These are phyloP conservation scores for Troilus luridus DNA, from an alignment of 2,888 invertebrate genomes.

Conservation along the genomic window DNA sequence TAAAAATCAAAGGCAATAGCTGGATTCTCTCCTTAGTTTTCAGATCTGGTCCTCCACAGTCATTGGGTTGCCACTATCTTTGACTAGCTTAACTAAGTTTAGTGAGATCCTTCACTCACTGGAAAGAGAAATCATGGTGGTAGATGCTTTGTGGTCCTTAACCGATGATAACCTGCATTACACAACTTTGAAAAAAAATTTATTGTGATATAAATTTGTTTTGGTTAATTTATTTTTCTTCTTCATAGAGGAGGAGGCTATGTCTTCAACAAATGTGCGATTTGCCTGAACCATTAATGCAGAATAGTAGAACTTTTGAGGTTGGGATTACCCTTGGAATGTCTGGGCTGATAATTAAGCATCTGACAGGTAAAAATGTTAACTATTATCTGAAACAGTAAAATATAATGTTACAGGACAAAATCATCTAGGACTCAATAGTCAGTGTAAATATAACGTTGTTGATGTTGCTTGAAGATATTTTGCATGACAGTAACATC, in stretches of 20 bases:
- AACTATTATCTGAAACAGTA: not conserved
- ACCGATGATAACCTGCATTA: not conserved
- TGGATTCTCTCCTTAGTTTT: not conserved
- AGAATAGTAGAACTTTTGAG: constrained; percentile 74
- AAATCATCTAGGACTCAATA: constrained; percentile 6
- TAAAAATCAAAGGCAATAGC: not conserved
- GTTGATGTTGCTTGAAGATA: constrained; percentile 27
- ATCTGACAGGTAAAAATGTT: constrained; percentile 74
- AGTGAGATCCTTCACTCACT: not conserved
- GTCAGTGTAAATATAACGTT: constrained; percentile 7
- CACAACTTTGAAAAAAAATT: not conserved
- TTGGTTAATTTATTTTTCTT: constrained; percentile 47
- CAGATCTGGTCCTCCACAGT: not conserved
- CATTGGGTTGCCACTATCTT: not conserved
- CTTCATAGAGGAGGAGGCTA: constrained; percentile 69
- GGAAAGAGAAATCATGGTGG: not conserved
- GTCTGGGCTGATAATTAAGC: constrained; percentile 78
- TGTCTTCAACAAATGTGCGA: constrained; percentile 69
- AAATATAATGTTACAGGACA: not conserved
- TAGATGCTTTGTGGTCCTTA: not conserved
- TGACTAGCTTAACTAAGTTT: not conserved
- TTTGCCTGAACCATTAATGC: constrained; percentile 68
- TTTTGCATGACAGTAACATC: constrained; percentile 34
- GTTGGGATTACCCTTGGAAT: constrained; percentile 78
- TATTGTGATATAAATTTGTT: not conserved